phyloP scores from a whole-genome alignment of 2,113 vertebrate genomes.

The Caracal caracal region DNA sequence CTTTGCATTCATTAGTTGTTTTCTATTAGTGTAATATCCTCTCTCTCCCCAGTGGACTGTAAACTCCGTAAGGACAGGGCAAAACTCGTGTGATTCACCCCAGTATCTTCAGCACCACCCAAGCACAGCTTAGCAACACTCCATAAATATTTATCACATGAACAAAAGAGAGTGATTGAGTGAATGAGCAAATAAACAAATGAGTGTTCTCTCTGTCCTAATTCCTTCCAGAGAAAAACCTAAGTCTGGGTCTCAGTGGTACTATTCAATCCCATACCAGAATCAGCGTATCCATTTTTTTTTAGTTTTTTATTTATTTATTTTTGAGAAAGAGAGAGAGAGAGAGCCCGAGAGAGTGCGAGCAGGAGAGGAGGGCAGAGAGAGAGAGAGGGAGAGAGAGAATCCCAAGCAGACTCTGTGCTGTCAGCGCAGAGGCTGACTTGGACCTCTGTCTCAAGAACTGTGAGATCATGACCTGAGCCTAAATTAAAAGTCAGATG shows the following conservation, averaged over 20 bases:
- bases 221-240: conserved; percentile 25
- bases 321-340: no score
- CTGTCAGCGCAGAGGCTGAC: no score
- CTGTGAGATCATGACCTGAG: no score
- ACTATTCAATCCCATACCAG: background rate
- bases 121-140: conserved; percentile 5
- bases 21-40: background rate
- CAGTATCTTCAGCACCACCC: background rate
- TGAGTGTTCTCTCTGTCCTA: conserved; percentile 24
- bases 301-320: no score
- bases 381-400: no score
- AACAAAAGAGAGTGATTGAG: conserved; percentile 38
- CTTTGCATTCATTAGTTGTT: conserved; percentile 23
- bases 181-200: background rate
- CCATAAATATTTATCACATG: conserved; percentile 35
- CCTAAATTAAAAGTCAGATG: no score
- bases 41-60: background rate
- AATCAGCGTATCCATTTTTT: background rate
- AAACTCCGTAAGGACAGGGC: background rate
- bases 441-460: no score
- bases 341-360: no score
- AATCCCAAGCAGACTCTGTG: no score
- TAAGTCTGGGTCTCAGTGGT: background rate
- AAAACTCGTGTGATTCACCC: conserved; percentile 30
- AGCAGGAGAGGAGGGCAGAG: no score